Conservation (phyloP, 2,113 vertebrate species). For the Erpornis zantholeuca region DNA sequence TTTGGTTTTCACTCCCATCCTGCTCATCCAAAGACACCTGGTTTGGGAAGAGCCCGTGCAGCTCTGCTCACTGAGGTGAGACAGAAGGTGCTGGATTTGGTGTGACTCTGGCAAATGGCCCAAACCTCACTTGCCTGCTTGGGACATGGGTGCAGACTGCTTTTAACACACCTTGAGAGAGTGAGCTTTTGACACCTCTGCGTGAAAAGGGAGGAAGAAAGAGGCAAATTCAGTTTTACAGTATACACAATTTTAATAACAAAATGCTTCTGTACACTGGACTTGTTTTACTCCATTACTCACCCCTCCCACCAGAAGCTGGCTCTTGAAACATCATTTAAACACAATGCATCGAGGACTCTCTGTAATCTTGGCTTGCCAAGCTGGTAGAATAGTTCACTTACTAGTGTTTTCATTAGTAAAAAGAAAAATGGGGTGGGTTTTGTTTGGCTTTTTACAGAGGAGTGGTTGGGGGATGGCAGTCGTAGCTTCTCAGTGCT, state of each 20-base stretch:
- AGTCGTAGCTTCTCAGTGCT: neutral
- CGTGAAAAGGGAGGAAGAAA: constrained; percentile 54
- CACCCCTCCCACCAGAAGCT: constrained; percentile 53
- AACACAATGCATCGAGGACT: constrained; percentile 47
- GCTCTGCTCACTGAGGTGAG: neutral
- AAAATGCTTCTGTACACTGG: constrained; percentile 77
- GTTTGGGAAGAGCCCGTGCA: neutral
- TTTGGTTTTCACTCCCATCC: neutral
- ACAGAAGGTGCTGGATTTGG: neutral
- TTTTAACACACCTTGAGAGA: neutral
- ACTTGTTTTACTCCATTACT: constrained; percentile 60
- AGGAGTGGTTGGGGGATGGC: constrained; percentile 9
- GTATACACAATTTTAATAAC: constrained; percentile 80
- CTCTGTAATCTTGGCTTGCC: constrained; percentile 47
- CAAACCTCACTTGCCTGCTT: neutral
- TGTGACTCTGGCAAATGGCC: neutral
- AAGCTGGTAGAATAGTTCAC: constrained; percentile 60
- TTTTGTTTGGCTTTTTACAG: neutral
- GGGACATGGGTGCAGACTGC: neutral
- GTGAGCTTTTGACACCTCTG: neutral
- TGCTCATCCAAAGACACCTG: neutral
- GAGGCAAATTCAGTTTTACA: constrained; percentile 69
- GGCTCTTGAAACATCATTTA: constrained; percentile 62
- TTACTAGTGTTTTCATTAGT: constrained; percentile 38
- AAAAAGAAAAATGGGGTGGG: neutral